phyloP scores from a whole-genome alignment of 2,113 vertebrate genomes.

The Gymnorhina tibicen region DNA sequence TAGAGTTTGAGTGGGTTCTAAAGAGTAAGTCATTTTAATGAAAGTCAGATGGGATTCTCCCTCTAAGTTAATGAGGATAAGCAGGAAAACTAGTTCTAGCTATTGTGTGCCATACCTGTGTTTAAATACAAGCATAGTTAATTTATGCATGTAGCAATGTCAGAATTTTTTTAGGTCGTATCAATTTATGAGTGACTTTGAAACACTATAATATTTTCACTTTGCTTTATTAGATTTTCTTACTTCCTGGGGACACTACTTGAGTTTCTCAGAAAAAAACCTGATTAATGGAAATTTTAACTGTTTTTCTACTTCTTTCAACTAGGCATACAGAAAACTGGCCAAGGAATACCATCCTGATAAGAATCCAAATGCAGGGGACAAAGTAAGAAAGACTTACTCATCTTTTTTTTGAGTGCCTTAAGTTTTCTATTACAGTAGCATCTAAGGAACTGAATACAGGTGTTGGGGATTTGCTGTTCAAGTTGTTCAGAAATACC shows the following conservation, averaged over 20 bases:
- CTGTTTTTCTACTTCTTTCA: not conserved
- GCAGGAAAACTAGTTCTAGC: not conserved
- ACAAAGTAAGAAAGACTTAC: constrained; percentile 83
- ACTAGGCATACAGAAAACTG: constrained; percentile 94
- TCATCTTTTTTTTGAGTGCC: not conserved
- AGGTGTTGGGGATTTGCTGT: not conserved
- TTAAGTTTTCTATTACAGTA: not conserved
- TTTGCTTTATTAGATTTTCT: not conserved
- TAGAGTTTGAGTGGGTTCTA: not conserved
- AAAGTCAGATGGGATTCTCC: not conserved
- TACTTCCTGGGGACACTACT: not conserved
- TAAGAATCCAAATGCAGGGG: constrained; percentile 98
- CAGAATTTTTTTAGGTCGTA: not conserved
- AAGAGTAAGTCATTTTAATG: not conserved
- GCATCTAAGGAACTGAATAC: not conserved
- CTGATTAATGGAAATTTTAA: not conserved
- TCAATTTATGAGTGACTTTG: not conserved
- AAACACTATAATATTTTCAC: not conserved
- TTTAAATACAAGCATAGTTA: not conserved
- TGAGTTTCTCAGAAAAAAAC: not conserved
- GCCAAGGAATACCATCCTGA: constrained; percentile 99
- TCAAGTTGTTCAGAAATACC: not conserved
- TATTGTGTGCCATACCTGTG: not conserved
- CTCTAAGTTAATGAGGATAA: not conserved
- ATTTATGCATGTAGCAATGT: not conserved